phyloP scores from a whole-genome alignment of 2,113 vertebrate genomes.

The rabbit (Oryctolagus cuniculus) region DNA sequence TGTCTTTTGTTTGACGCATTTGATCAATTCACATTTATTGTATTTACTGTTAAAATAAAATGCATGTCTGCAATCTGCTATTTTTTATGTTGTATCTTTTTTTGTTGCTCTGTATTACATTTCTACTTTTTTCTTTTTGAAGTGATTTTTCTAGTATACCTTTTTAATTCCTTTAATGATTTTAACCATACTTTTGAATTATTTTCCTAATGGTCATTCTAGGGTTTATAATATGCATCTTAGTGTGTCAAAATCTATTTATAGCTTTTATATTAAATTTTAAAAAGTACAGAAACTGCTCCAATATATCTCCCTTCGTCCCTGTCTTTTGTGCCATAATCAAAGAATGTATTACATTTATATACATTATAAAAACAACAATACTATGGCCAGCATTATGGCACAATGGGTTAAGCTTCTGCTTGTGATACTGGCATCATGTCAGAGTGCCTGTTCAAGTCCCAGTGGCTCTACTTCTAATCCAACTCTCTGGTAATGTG shows the following conservation, averaged over 20 bases:
- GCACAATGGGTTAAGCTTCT: too few species aligned
- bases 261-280: not conserved
- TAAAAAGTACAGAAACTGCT: not conserved
- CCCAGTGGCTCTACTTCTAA: too few species aligned
- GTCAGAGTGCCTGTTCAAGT: too few species aligned
- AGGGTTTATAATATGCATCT: not conserved
- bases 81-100: not conserved
- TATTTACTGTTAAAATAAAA: not conserved
- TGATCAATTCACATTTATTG: not conserved
- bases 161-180: conserved; percentile 9
- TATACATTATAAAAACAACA: not conserved
- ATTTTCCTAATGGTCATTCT: not conserved
- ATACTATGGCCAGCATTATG: too few species aligned
- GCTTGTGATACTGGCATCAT: too few species aligned
- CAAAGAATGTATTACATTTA: not conserved
- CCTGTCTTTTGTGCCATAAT: not conserved
- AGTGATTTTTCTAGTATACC: not conserved
- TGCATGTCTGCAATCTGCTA: not conserved
- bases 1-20: not conserved
- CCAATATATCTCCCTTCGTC: not conserved
- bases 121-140: not conserved
- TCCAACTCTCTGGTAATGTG: too few species aligned
- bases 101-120: conserved; percentile 21
- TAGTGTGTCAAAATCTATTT: not conserved
- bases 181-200: not conserved